phyloP scores from a whole-genome alignment of 2,888 invertebrate species.

The Stenichneumon culpator region DNA sequence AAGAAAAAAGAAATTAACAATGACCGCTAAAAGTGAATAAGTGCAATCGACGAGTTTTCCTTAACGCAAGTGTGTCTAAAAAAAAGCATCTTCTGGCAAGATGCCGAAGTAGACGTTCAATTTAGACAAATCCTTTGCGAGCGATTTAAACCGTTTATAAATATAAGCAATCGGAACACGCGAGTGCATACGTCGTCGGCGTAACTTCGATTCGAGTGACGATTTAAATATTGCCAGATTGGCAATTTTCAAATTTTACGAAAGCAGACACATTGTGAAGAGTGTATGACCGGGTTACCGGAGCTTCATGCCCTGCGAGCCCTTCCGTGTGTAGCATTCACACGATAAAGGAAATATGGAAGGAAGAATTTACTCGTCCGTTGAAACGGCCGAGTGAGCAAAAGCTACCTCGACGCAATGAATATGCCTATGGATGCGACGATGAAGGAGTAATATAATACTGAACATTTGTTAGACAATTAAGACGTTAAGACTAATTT shows the following conservation, averaged over 20 bases:
- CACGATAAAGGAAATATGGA: slow-evolving; percentile 38
- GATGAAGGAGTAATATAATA: slow-evolving; percentile 16
- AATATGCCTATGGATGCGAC: slow-evolving; percentile 60
- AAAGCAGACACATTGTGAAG: slow-evolving; percentile 63
- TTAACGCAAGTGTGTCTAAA: slow-evolving; percentile 43
- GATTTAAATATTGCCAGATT: slow-evolving; percentile 63
- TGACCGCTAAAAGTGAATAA: slow-evolving; percentile 36
- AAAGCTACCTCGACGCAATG: slow-evolving; percentile 68
- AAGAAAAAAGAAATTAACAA: slow-evolving; percentile 34
- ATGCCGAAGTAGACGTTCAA: slow-evolving; percentile 28
- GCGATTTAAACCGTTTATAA: slow-evolving; percentile 23
- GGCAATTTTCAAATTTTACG: slow-evolving; percentile 72
- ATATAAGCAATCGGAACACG: not conserved
- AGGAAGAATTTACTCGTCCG: slow-evolving; percentile 13
- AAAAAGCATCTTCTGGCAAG: slow-evolving; percentile 45
- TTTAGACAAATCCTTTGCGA: slow-evolving; percentile 27
- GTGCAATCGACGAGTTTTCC: slow-evolving; percentile 63
- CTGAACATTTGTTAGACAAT: slow-evolving; percentile 62
- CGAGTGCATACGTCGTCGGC: not conserved
- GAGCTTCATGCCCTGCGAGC: slow-evolving; percentile 12
- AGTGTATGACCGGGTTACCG: slow-evolving; percentile 40
- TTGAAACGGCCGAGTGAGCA: slow-evolving; percentile 29
- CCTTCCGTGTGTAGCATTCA: not conserved
- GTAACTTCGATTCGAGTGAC: not conserved
- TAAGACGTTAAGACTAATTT: slow-evolving; percentile 69